Evolutionary conservation across 2,797 vertebrate species (phyloP).

Genomic region (Echeneis naucrates): DNA sequence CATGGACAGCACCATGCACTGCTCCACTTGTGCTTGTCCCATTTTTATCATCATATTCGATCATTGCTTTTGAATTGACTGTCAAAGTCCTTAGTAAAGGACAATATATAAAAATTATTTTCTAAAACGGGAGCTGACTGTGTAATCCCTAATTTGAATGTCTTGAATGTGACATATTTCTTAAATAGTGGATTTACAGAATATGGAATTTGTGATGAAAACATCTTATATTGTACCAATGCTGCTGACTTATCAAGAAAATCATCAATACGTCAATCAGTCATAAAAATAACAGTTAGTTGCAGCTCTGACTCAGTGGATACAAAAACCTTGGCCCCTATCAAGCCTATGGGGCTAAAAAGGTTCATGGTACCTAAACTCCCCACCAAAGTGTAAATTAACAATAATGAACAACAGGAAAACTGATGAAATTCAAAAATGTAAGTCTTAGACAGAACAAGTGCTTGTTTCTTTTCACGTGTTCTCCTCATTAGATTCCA

Average conservation of each 20-base stretch:
- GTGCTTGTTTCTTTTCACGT: neutral
- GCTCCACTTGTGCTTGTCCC: neutral
- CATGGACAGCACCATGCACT: slow-evolving; percentile 19
- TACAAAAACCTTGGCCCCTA: neutral
- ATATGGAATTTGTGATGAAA: too few relatives aligned
- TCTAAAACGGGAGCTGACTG: neutral
- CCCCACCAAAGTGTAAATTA: too few relatives aligned
- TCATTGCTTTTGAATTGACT: too few relatives aligned
- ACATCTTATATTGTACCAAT: too few relatives aligned
- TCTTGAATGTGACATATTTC: too few relatives aligned
- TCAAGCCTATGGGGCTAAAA: neutral
- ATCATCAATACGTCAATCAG: too few relatives aligned
- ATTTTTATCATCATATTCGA: too few relatives aligned
- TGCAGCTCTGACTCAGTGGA: neutral
- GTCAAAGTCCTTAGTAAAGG: too few relatives aligned
- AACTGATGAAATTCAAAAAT: neutral
- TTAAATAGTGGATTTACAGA: too few relatives aligned
- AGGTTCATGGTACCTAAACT: neutral
- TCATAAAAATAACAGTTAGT: neutral
- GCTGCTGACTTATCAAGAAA: too few relatives aligned
- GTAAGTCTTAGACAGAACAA: neutral
- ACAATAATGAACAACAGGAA: neutral
- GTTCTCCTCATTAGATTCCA: neutral
- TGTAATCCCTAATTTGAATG: too few relatives aligned
- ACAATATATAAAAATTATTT: too few relatives aligned